phyloP scores from a whole-genome alignment of 2,797 vertebrate species.

The Acanthurus tractus region DNA sequence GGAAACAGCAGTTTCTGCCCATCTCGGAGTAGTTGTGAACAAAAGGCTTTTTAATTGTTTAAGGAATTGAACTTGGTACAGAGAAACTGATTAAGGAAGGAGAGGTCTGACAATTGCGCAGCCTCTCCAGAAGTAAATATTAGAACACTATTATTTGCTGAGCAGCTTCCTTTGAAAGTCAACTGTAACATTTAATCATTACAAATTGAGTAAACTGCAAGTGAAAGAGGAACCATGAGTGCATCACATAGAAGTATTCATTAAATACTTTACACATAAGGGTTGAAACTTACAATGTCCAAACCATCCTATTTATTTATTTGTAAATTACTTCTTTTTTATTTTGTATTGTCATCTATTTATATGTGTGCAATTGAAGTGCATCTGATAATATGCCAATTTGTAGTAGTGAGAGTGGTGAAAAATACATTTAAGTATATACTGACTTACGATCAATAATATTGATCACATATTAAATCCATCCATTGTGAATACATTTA shows the following conservation, averaged over 20 bases:
- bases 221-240: too few relatives aligned
- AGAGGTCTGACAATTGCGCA: constrained; percentile 1
- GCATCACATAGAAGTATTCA: too few relatives aligned
- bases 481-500: too few relatives aligned
- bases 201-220: too few relatives aligned
- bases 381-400: background rate
- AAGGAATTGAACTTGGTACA: constrained; percentile 32
- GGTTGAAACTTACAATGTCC: too few relatives aligned
- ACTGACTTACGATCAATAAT: constrained; percentile 20
- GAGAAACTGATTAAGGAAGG: constrained; percentile 19
- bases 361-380: background rate
- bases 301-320: too few relatives aligned
- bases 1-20: constrained; percentile 30
- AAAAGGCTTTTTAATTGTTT: constrained; percentile 11
- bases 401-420: constrained; percentile 1
- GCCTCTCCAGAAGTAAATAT: background rate
- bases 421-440: constrained; percentile 28
- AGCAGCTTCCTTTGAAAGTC: constrained; percentile 7
- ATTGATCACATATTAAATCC: too few relatives aligned
- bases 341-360: too few relatives aligned
- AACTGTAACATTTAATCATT: too few relatives aligned
- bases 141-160: background rate
- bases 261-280: too few relatives aligned
- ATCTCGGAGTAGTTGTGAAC: constrained; percentile 18
- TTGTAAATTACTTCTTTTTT: too few relatives aligned